Percentiles rank a stretch among this genome's conserved stretches.
Conservation (phyloP, 2,113 vertebrate genomes). For the Pelobates fuscus region DNA sequence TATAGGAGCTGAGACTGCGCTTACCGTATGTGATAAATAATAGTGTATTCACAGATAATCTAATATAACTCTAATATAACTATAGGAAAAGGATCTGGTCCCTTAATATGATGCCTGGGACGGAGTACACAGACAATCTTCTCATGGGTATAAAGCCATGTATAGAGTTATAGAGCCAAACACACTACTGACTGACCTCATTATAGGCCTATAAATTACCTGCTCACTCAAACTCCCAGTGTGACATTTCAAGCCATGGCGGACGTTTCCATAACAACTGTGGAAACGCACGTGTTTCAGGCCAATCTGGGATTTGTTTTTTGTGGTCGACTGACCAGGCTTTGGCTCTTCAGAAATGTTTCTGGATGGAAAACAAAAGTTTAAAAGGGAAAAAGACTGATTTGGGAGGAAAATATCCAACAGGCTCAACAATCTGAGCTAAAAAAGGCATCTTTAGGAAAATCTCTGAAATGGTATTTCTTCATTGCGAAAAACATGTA, state of each 20-base stretch:
- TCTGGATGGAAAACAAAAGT: neutral
- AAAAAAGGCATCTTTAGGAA: too few species aligned
- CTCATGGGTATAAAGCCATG: neutral
- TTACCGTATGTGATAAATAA: too few species aligned
- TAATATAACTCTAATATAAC: too few species aligned
- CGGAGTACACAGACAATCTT: neutral
- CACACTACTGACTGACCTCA: neutral
- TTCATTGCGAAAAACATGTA: too few species aligned
- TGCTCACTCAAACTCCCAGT: neutral
- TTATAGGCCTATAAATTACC: neutral
- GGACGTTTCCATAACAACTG: neutral
- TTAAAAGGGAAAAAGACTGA: neutral
- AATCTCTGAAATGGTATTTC: too few species aligned
- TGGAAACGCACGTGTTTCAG: neutral
- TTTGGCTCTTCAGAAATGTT: neutral
- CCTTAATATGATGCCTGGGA: too few species aligned
- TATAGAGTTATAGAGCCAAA: neutral
- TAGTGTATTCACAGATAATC: too few species aligned
- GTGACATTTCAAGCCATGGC: neutral
- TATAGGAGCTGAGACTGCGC: too few species aligned
- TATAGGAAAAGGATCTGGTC: too few species aligned
- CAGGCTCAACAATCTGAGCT: neutral
- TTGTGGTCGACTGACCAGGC: neutral
- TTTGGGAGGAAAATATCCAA: neutral
- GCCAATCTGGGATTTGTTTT: neutral